phyloP scores from a whole-genome alignment of 2,888 invertebrate genomes.

The Eilema griseolum region DNA sequence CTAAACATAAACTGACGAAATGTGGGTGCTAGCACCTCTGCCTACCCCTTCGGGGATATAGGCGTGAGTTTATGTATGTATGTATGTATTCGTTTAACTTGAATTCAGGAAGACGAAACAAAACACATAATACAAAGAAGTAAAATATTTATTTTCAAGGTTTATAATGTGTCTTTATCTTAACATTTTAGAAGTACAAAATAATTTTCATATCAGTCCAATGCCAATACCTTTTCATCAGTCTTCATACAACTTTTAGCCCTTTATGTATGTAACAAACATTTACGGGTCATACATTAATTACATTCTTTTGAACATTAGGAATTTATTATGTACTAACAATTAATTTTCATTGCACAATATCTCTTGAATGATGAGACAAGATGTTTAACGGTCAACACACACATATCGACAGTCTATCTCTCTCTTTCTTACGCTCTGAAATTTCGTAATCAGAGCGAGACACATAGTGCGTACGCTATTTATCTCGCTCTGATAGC shows the following conservation, averaged over 20 bases:
- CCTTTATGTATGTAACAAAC: slow-evolving; percentile 9
- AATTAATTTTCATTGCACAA: slow-evolving; percentile 9
- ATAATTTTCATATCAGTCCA: slow-evolving; percentile 63
- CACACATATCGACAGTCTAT: too few relatives aligned
- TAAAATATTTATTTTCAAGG: slow-evolving; percentile 74
- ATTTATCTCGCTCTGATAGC: too few relatives aligned
- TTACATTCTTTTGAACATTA: slow-evolving; percentile 4
- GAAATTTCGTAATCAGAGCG: too few relatives aligned
- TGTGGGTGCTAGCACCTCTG: too few relatives aligned
- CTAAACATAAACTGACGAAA: too few relatives aligned
- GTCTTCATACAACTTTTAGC: slow-evolving; percentile 51
- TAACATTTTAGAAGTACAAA: slow-evolving; percentile 65
- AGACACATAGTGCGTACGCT: too few relatives aligned
- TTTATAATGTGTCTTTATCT: slow-evolving; percentile 69
- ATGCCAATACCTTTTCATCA: slow-evolving; percentile 56
- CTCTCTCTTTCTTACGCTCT: too few relatives aligned
- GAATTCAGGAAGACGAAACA: slow-evolving; percentile 11
- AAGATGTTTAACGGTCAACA: too few relatives aligned
- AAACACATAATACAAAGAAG: slow-evolving; percentile 43
- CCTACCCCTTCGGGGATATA: too few relatives aligned
- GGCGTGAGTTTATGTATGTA: too few relatives aligned
- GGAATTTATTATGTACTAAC: slow-evolving; percentile 3
- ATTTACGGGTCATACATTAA: background rate
- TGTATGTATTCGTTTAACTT: background rate
- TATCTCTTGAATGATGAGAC: background rate